phyloP scores from a whole-genome alignment of 2,113 vertebrate genomes.

The Lampris incognitus region DNA sequence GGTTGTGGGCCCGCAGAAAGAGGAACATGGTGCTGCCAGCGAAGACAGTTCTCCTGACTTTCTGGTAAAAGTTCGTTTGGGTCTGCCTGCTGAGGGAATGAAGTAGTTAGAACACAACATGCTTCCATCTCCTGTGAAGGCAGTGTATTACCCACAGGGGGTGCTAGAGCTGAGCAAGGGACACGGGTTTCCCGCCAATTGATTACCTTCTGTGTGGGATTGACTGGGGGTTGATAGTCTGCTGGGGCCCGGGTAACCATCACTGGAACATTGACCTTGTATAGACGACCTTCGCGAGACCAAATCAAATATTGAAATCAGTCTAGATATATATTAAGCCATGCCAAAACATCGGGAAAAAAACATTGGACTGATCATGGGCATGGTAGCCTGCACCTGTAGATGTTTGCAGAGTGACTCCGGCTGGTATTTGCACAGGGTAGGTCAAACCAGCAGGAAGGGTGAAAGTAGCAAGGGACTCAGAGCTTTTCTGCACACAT shows the following conservation, averaged over 20 bases:
- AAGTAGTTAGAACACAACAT: slow-evolving; percentile 32
- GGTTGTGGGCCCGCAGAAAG: slow-evolving; percentile 8
- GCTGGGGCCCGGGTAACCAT: slow-evolving; percentile 89
- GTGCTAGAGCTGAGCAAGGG: slow-evolving; percentile 55
- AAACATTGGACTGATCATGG: not conserved
- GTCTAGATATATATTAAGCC: not conserved
- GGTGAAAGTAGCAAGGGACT: slow-evolving; percentile 79
- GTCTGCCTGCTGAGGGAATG: slow-evolving; percentile 23
- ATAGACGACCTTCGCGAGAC: slow-evolving; percentile 87
- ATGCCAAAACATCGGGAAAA: not conserved
- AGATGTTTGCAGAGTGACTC: slow-evolving; percentile 90
- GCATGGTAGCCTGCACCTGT: slow-evolving; percentile 84
- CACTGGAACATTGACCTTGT: slow-evolving; percentile 93
- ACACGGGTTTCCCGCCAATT: slow-evolving; percentile 67
- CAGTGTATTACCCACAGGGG: slow-evolving; percentile 45
- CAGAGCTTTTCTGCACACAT: slow-evolving; percentile 80
- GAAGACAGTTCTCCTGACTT: slow-evolving; percentile 25
- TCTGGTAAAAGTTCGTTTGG: slow-evolving; percentile 11
- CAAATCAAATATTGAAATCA: slow-evolving; percentile 7
- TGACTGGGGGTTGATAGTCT: slow-evolving; percentile 75
- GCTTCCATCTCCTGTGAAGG: slow-evolving; percentile 50
- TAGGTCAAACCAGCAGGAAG: slow-evolving; percentile 87
- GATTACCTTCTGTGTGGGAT: slow-evolving; percentile 76
- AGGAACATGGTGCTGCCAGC: slow-evolving; percentile 29
- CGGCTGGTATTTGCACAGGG: slow-evolving; percentile 91